Conservation (phyloP, 1,140 invertebrate species). For the Heterodera carotae region DNA sequence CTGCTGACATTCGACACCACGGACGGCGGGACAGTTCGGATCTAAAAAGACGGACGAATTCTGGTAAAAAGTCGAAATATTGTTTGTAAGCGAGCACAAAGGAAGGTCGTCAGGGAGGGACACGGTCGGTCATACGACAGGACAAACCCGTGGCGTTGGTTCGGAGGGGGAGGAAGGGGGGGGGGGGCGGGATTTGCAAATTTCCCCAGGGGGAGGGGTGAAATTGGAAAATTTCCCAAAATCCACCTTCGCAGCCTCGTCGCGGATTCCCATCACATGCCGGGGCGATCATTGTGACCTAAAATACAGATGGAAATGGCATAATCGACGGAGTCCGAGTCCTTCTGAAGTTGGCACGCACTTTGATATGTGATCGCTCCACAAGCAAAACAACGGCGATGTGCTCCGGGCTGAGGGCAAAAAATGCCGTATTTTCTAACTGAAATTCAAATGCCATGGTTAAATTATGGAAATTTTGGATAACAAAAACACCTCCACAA, state of each 20-base stretch:
- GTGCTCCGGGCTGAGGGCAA: conserved; percentile 85
- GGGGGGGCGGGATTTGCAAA: no score
- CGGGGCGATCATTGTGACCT: conserved; percentile 80
- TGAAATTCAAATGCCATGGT: conserved; percentile 52
- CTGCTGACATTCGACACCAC: conserved; percentile 55
- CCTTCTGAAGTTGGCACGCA: no score
- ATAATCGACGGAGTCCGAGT: no score
- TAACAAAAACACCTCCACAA: conserved; percentile 76
- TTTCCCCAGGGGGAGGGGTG: no score
- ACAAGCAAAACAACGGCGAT: conserved; percentile 90
- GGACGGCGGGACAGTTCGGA: conserved; percentile 60
- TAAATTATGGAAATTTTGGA: background rate
- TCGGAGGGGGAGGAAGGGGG: no score
- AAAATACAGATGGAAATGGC: no score
- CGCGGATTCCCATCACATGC: conserved; percentile 73
- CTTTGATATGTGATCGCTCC: conserved; percentile 79
- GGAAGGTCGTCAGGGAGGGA: no score
- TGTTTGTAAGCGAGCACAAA: background rate
- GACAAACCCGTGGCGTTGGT: no score
- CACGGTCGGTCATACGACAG: no score
- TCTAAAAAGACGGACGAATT: conserved; percentile 32
- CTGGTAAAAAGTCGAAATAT: background rate
- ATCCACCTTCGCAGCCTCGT: conserved; percentile 66
- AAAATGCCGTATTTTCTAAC: conserved; percentile 85
- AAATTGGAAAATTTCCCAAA: background rate